Percentiles rank a stretch among this genome's conserved stretches.
These are phyloP conservation scores for Stichodactyla mertensii DNA, from an alignment of 64 coral and sea anemone species.

Conservation along the genomic window DNA sequence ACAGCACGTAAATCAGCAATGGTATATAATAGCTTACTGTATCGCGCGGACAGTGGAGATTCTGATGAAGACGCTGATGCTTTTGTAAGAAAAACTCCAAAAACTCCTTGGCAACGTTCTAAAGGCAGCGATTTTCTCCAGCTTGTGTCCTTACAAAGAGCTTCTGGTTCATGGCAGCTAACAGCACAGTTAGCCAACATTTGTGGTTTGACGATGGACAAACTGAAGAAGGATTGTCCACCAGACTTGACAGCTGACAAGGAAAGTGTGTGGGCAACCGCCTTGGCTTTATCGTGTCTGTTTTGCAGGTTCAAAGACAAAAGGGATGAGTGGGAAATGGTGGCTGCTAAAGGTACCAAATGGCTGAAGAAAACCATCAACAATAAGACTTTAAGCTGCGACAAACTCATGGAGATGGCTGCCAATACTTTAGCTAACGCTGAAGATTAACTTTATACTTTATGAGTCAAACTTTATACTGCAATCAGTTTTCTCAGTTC, in stretches of 20 bases:
- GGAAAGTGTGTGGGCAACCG: slow-evolving; percentile 53
- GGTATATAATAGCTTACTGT: no score
- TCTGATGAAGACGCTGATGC: background rate
- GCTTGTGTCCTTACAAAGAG: slow-evolving; percentile 49
- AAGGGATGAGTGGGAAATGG: slow-evolving; percentile 65
- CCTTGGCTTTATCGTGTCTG: slow-evolving; percentile 53
- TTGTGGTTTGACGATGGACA: background rate
- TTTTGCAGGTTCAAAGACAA: slow-evolving; percentile 36
- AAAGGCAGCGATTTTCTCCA: background rate
- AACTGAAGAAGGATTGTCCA: slow-evolving; percentile 34
- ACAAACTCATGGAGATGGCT: slow-evolving; percentile 14
- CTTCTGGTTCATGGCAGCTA: slow-evolving; percentile 59
- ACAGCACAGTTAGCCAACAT: slow-evolving; percentile 33
- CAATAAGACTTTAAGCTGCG: background rate
- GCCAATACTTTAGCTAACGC: slow-evolving; percentile 1
- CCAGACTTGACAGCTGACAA: slow-evolving; percentile 13
- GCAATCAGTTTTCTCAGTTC: no score
- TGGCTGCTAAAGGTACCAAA: slow-evolving; percentile 41
- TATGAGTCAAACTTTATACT: no score
- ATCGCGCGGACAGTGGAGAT: no score
- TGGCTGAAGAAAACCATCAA: slow-evolving; percentile 40
- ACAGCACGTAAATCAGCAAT: no score
- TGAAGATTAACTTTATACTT: no score
- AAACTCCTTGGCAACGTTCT: background rate
- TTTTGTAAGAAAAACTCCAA: background rate